Percentiles rank a stretch among this genome's conserved stretches.
phyloP scores from a whole-genome alignment of 2,888 invertebrate genomes.

The Buathra laborator region DNA sequence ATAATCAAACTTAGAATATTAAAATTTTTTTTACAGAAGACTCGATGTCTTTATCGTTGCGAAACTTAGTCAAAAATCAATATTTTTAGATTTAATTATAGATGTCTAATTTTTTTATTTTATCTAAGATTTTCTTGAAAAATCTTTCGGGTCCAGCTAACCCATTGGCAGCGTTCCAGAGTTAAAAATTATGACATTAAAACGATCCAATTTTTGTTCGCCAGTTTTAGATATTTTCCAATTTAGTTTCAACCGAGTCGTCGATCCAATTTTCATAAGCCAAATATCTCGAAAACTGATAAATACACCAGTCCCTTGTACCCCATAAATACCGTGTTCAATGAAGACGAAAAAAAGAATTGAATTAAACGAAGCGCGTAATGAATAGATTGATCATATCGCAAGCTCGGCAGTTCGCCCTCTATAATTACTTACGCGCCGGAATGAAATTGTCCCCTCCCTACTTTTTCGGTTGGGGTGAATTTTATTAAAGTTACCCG shows the following conservation, averaged over 20 bases:
- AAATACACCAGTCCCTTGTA: neutral
- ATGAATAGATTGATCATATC: constrained; percentile 61
- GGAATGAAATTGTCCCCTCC: constrained; percentile 39
- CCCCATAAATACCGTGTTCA: constrained; percentile 33
- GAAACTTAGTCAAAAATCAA: too few relatives aligned
- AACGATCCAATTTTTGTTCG: too few relatives aligned
- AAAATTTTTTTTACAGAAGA: too few relatives aligned
- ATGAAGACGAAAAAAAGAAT: constrained; percentile 21
- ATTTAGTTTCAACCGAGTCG: neutral
- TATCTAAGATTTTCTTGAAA: too few relatives aligned
- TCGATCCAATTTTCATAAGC: neutral
- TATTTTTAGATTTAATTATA: too few relatives aligned
- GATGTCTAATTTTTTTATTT: too few relatives aligned
- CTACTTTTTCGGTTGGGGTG: constrained; percentile 34
- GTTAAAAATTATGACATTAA: too few relatives aligned
- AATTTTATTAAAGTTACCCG: constrained; percentile 52
- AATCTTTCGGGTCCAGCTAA: too few relatives aligned
- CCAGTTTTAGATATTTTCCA: neutral
- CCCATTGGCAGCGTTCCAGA: too few relatives aligned
- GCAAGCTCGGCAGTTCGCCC: constrained; percentile 31
- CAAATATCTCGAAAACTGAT: neutral
- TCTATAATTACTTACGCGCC: constrained; percentile 53
- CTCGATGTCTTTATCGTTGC: too few relatives aligned
- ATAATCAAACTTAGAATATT: too few relatives aligned
- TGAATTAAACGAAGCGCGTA: constrained; percentile 52